phyloP scores from a whole-genome alignment of 1,140 invertebrate genomes.

The Aphelinus atriplicis region DNA sequence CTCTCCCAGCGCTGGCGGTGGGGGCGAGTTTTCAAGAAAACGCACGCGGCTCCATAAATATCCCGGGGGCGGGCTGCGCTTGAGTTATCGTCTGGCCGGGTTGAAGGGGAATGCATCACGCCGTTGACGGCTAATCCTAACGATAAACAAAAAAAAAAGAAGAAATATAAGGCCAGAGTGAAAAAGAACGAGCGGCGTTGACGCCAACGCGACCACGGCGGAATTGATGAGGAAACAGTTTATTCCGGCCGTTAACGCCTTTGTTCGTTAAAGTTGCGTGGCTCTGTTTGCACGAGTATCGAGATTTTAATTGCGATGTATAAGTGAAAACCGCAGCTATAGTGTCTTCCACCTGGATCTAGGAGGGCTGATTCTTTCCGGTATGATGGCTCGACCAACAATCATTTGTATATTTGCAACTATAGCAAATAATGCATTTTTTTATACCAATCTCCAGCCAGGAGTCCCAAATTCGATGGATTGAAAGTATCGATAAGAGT shows the following conservation, averaged over 20 bases:
- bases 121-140: constrained; percentile 31
- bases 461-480: too few relatives aligned
- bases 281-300: neutral
- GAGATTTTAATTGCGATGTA: constrained; percentile 26
- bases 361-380: too few relatives aligned
- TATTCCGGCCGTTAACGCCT: constrained; percentile 22
- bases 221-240: constrained; percentile 29
- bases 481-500: too few relatives aligned
- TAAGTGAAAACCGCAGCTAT: too few relatives aligned
- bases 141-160: constrained; percentile 31
- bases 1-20: neutral
- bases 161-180: neutral
- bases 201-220: neutral
- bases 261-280: constrained; percentile 26
- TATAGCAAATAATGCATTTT: too few relatives aligned
- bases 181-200: neutral
- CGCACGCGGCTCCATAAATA: constrained; percentile 38
- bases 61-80: constrained; percentile 7
- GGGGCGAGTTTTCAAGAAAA: constrained; percentile 24
- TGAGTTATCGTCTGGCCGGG: constrained; percentile 36
- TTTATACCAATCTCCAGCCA: too few relatives aligned
- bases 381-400: too few relatives aligned
- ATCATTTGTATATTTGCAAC: too few relatives aligned
- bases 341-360: too few relatives aligned
- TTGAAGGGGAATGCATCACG: constrained; percentile 39